phyloP scores from a whole-genome alignment of 2,888 invertebrate species.

The Napeogenes inachia region DNA sequence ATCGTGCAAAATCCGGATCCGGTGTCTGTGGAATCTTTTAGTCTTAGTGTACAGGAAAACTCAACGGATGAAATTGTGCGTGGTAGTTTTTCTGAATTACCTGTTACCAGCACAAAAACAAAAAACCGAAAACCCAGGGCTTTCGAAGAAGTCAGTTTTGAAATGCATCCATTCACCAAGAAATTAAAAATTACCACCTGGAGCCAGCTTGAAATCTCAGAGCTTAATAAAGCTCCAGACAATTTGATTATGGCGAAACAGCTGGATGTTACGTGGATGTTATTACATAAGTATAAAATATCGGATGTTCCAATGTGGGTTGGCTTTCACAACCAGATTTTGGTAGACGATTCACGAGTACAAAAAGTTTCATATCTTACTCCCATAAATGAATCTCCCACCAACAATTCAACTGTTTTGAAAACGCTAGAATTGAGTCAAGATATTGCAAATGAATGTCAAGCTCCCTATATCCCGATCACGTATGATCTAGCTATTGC shows the following conservation, averaged over 20 bases:
- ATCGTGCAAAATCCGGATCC: conserved; percentile 19
- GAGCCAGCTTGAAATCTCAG: conserved; percentile 22
- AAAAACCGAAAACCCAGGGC: conserved; percentile 33
- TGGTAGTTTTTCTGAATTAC: conserved; percentile 23
- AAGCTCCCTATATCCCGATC: conserved; percentile 33
- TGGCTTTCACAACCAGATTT: conserved; percentile 37
- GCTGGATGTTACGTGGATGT: conserved; percentile 28
- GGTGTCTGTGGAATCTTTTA: conserved; percentile 22
- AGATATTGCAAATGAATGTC: conserved; percentile 35
- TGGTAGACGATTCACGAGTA: conserved; percentile 30
- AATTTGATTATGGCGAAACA: conserved; percentile 25
- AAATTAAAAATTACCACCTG: conserved; percentile 33
- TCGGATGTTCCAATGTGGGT: conserved; percentile 37
- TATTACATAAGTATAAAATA: conserved; percentile 25
- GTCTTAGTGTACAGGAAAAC: conserved; percentile 17
- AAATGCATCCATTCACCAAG: conserved; percentile 30
- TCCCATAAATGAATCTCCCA: conserved; percentile 42
- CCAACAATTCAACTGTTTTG: conserved; percentile 31
- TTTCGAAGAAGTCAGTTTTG: conserved; percentile 29
- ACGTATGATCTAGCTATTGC: conserved; percentile 41
- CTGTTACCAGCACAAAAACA: conserved; percentile 22
- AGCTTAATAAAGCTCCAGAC: conserved; percentile 25
- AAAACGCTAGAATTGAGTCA: conserved; percentile 7
- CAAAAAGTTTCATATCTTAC: conserved; percentile 41
- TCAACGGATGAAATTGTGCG: conserved; percentile 19